A percentile compares a stretch with the other conserved stretches of the same genome.
phyloP scores from a whole-genome alignment of 2,888 invertebrate genomes.

The Thyatira batis region DNA sequence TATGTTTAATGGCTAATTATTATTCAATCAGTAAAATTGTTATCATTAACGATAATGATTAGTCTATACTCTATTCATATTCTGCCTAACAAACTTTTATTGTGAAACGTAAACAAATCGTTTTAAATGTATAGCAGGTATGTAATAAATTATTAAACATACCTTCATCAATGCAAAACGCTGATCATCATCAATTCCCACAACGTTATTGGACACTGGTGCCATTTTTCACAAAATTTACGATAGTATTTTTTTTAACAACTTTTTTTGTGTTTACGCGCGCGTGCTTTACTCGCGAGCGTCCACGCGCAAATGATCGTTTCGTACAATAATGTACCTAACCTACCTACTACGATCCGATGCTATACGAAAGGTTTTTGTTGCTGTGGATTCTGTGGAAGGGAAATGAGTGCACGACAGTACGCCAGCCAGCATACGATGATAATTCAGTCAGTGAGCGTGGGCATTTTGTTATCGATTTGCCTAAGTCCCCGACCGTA shows the following conservation, averaged over 20 bases:
- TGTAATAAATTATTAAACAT: constrained; percentile 25
- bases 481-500: too few species aligned
- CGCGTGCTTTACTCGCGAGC: constrained; percentile 23
- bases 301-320: constrained; percentile 32
- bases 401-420: neutral
- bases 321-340: too few species aligned
- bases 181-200: constrained; percentile 87
- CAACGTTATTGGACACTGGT: constrained; percentile 65
- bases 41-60: constrained; percentile 2
- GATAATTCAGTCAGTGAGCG: too few species aligned
- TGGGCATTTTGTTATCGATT: neutral
- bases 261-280: constrained; percentile 1
- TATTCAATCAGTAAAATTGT: constrained; percentile 1
- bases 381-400: neutral
- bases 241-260: constrained; percentile 8
- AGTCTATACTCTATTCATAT: constrained; percentile 24
- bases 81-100: constrained; percentile 8
- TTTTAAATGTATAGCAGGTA: neutral
- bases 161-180: constrained; percentile 91
- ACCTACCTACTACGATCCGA: too few species aligned
- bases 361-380: neutral
- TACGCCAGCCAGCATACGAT: too few species aligned
- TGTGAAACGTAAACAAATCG: constrained; percentile 2
- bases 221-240: constrained; percentile 50
- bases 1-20: too few species aligned